phyloP scores from a whole-genome alignment of 2,113 vertebrate genomes.

The Plecotus auritus region DNA sequence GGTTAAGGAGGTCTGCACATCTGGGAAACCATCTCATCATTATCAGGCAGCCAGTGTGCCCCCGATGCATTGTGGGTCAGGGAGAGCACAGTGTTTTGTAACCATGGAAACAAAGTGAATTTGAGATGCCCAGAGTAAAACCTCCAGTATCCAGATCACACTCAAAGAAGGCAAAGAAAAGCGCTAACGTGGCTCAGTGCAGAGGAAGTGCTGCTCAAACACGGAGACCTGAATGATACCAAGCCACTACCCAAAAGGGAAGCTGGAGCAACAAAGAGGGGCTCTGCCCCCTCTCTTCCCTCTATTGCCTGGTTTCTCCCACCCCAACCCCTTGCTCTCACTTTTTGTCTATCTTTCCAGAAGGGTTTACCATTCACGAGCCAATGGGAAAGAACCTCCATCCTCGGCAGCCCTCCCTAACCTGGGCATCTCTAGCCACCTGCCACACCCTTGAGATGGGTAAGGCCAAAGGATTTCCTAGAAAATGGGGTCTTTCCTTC shows the following conservation, averaged over 20 bases:
- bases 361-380: not conserved
- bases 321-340: too few relatives aligned
- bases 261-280: not conserved
- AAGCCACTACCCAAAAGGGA: not conserved
- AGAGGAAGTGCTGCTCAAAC: not conserved
- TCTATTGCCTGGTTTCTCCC: too few relatives aligned
- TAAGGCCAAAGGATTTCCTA: not conserved
- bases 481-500: too few relatives aligned
- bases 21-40: not conserved
- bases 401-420: not conserved
- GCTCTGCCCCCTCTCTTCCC: not conserved
- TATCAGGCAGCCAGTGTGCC: not conserved
- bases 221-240: not conserved
- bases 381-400: accelerated
- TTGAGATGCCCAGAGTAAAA: not conserved
- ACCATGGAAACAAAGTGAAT: constrained; percentile 57
- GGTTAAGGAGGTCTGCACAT: not conserved
- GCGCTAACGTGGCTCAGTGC: not conserved
- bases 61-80: not conserved
- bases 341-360: not conserved
- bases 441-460: accelerated
- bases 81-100: constrained; percentile 13
- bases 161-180: not conserved
- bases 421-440: accelerated
- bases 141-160: not conserved